phyloP scores from a whole-genome alignment of 2,888 invertebrate genomes.

The Slavum lentiscoides region DNA sequence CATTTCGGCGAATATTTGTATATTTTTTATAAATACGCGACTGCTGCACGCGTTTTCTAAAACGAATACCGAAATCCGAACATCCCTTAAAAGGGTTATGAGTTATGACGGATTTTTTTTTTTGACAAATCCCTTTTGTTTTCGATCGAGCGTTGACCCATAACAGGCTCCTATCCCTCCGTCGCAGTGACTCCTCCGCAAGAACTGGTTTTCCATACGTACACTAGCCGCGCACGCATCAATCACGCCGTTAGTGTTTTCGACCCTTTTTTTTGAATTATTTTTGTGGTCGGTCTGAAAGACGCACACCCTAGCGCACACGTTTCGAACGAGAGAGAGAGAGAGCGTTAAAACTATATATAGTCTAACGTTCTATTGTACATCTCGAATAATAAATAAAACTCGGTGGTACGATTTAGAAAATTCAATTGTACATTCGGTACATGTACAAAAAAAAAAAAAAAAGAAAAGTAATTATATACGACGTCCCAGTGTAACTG shows the following conservation, averaged over 20 bases:
- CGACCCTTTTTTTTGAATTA: conserved; percentile 25
- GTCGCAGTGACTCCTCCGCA: no score
- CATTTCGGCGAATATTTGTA: no score
- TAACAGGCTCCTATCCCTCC: not conserved
- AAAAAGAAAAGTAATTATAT: no score
- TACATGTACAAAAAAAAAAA: not conserved
- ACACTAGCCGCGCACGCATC: conserved; percentile 20
- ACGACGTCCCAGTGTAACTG: no score
- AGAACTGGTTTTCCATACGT: conserved; percentile 43
- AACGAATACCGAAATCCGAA: not conserved
- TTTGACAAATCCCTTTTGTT: conserved; percentile 24
- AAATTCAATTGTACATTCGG: not conserved
- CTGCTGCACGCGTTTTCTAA: no score
- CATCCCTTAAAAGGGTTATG: not conserved
- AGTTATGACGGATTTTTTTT: conserved; percentile 1
- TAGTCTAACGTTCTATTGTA: not conserved
- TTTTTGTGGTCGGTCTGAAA: conserved; percentile 11
- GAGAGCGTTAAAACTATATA: not conserved
- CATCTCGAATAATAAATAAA: not conserved
- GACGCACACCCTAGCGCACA: no score
- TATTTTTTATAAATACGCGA: no score
- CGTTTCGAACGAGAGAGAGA: not conserved
- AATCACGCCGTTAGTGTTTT: conserved; percentile 16
- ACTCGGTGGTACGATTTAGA: not conserved
- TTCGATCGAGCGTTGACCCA: conserved; percentile 15